Evolutionary conservation across 2,113 vertebrate genomes (phyloP).

Genomic region (Prunella himalayana): DNA sequence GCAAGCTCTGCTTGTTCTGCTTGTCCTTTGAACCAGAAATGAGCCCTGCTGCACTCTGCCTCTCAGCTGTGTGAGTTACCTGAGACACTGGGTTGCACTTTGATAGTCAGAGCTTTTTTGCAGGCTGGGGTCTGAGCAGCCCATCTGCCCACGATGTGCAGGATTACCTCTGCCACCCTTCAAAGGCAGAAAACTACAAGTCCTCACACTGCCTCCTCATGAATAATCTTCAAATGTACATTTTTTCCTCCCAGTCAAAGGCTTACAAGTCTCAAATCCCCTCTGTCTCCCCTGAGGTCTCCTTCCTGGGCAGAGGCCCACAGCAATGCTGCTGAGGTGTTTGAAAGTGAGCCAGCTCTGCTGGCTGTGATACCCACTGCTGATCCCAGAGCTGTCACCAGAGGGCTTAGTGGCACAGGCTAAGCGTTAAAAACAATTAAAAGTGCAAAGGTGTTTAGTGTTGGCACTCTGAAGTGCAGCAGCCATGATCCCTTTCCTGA

Average conservation of each 20-base stretch:
- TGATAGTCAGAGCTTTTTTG: background rate
- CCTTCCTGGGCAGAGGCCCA: background rate
- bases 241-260: background rate
- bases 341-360: background rate
- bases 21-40: background rate
- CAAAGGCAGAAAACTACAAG: background rate
- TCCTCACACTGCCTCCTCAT: background rate
- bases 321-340: background rate
- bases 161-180: background rate
- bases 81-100: background rate
- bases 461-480: background rate
- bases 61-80: background rate
- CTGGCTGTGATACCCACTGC: background rate
- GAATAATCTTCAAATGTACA: conserved; percentile 24
- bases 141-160: background rate
- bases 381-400: conserved; percentile 52
- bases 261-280: background rate
- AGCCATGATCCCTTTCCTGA: background rate
- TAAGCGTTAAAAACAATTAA: conserved; percentile 1
- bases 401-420: conserved; percentile 42
- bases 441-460: conserved; percentile 31
- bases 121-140: background rate
- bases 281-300: background rate
- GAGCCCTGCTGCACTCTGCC: background rate
- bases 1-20: background rate